A percentile compares a stretch with the other conserved stretches of the same genome.
Evolutionary conservation across 1,140 invertebrate genomes (phyloP).

Genomic region (Marisa cornuarietis): DNA sequence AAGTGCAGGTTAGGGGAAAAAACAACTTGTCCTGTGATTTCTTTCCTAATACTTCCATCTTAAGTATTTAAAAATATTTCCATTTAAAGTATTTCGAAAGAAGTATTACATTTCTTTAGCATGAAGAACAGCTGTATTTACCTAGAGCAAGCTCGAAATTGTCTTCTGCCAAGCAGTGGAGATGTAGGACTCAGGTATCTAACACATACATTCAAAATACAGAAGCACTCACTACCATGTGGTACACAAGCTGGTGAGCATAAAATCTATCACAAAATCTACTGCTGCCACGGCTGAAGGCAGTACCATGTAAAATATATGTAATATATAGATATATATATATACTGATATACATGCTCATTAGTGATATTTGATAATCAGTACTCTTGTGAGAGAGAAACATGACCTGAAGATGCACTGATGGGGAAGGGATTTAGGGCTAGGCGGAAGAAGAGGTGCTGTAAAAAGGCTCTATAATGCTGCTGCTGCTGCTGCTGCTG

Average conservation of each 20-base stretch:
- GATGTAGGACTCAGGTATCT: background rate
- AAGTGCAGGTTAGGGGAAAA: too few species aligned
- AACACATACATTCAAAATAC: background rate
- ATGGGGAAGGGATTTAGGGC: background rate
- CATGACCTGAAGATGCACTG: conserved; percentile 5
- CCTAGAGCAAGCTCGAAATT: background rate
- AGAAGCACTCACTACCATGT: background rate
- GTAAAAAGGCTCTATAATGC: too few species aligned
- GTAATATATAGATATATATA: conserved; percentile 13
- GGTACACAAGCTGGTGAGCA: conserved; percentile 13
- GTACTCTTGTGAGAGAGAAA: background rate
- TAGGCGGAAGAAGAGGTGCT: background rate
- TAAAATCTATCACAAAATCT: conserved; percentile 18
- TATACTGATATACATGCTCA: conserved; percentile 17
- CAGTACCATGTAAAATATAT: conserved; percentile 25
- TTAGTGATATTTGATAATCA: conserved; percentile 21
- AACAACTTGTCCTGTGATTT: too few species aligned
- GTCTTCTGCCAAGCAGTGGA: background rate
- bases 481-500: too few species aligned
- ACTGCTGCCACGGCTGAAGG: conserved; percentile 26
- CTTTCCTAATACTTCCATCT: background rate
- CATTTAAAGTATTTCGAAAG: background rate
- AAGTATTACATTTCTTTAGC: background rate
- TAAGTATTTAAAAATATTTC: background rate
- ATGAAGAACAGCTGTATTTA: background rate